A percentile compares a stretch with the other conserved stretches of the same genome.
Evolutionary conservation across 2,113 vertebrate species (phyloP).

Genomic region (Urocolius indicus): DNA sequence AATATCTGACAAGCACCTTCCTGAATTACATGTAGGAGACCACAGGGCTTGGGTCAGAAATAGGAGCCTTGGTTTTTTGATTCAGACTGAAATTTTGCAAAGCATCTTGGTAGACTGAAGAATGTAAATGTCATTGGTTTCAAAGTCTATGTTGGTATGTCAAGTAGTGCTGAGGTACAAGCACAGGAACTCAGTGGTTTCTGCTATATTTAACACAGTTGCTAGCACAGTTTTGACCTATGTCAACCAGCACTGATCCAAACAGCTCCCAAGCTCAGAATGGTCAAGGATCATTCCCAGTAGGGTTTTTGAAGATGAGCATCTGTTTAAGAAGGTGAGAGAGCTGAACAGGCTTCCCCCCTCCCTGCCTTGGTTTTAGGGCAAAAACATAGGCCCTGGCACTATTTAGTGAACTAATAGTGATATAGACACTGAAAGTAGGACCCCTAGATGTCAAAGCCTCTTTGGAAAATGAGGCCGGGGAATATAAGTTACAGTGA

Average conservation of each 20-base stretch:
- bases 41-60: background rate
- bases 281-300: background rate
- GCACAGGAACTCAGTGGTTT: constrained; percentile 59
- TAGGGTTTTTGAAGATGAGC: background rate
- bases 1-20: background rate
- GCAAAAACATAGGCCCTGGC: background rate
- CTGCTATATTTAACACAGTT: background rate
- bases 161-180: background rate
- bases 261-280: background rate
- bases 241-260: background rate
- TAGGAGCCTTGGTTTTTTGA: constrained; percentile 31
- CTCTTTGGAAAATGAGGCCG: background rate
- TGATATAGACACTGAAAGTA: background rate
- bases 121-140: constrained; percentile 58
- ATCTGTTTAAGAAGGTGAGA: background rate
- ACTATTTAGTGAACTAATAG: background rate
- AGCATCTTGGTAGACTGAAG: background rate
- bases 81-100: constrained; percentile 54
- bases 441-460: background rate
- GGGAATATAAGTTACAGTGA: background rate
- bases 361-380: background rate
- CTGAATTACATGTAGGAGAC: background rate
- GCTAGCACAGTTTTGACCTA: background rate
- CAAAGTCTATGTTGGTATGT: constrained; percentile 8
- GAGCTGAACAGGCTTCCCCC: background rate